A percentile compares a stretch with the other conserved stretches of the same genome.
phyloP scores from a whole-genome alignment of 2,113 vertebrate species.

The Alethe castanea region DNA sequence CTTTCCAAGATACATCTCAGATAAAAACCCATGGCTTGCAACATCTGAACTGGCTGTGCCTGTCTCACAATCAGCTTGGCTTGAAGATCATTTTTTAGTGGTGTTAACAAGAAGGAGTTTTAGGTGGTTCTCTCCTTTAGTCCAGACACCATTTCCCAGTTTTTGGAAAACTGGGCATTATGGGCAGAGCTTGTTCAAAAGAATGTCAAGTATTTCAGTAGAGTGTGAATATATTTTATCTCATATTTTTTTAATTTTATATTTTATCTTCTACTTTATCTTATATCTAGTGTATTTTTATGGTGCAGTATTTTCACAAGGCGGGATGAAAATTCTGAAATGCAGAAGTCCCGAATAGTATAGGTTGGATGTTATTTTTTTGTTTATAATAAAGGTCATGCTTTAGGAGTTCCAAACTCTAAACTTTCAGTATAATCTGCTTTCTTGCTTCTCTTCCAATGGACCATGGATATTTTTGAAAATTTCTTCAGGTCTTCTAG shows the following conservation, averaged over 20 bases:
- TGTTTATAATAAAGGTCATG: not conserved
- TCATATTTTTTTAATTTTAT: not conserved
- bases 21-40: not conserved
- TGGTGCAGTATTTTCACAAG: not conserved
- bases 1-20: not conserved
- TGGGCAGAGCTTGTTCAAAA: not conserved
- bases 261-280: not conserved
- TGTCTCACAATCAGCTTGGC: not conserved
- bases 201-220: not conserved
- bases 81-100: not conserved
- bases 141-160: not conserved
- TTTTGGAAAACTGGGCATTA: not conserved
- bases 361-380: not conserved
- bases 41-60: not conserved
- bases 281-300: not conserved
- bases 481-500: not conserved
- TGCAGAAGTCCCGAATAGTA: not conserved
- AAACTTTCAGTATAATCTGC: rapidly evolving
- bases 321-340: not conserved
- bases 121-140: not conserved
- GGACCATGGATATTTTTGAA: not conserved
- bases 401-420: not conserved
- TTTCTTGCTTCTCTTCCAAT: not conserved
- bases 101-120: not conserved
- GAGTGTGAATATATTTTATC: not conserved